Evolutionary conservation across 2,888 invertebrate genomes (phyloP), one percentile per base, ranked within the genome.

Genomic region (Clunio marinus): DNA sequence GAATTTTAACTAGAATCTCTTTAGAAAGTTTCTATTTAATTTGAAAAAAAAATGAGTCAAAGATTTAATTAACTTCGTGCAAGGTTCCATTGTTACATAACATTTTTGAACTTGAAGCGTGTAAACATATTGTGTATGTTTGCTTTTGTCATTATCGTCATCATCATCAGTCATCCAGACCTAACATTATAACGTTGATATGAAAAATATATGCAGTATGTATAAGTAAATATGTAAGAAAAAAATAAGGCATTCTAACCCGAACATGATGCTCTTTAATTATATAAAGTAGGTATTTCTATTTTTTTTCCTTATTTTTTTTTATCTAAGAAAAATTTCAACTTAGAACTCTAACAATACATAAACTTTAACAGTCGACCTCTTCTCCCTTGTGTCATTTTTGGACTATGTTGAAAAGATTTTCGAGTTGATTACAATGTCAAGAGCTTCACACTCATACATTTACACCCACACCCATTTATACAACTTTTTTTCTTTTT

Each of bases 361-460:
- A 51, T 51, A 51, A 51, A 51, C 17, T 51, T 51, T 22, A 51
- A 51, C 51, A 51, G 22, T 51, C 51, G 8, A 8, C 51, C 51
- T 22, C 17, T 5, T 13, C 35, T 32, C 35, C 35, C 28, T 15
- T 57, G 13, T 17, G 20, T 4, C n/a, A 24, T 59, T 63, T 63
- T 46, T 63, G 63, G 46, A 46, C 63, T 63, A 46, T 45, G 37
- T 25, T 8, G 37, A 60, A 63, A 46, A 63, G 63, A 63, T 63
- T 63, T 63, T 25, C 63, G 41, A 63, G 27, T 63, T 28, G 28
- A 63, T 63, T 63, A 63, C 46, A 63, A 41, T 57, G 57, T 57
- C 57, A 63, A 35, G 37, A 37, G 35, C 41, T 37, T 22, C 17
- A 28, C n/a, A 17, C 24, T 25, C 57, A 27, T 24, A 25, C 63